Evolutionary conservation across 2,797 vertebrate genomes (phyloP), one percentile per base, ranked within the genome.

Genomic region (Salmo trutta): DNA sequence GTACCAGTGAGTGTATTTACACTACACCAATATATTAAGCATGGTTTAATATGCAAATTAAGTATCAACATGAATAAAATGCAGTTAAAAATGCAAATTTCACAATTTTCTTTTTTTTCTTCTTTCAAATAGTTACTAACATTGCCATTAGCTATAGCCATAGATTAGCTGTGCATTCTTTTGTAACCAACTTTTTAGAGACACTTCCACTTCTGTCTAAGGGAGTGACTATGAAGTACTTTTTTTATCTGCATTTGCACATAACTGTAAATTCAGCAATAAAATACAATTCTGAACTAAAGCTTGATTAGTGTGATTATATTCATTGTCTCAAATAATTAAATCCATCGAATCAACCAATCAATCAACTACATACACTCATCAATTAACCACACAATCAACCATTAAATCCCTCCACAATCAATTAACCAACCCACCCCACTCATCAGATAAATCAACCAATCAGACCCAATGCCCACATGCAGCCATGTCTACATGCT

Each of bases 401-500:
- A 31, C 12, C 62, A 69, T 24, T 29, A 41, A 29, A 66, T 36
- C 5, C 75, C n/a, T 69, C 14, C 24, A 51, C 33, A 77, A 71
- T 1, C 51, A 24, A 29, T n/a, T 67, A 69, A 21, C 15, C 59
- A 31, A 64, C n/a, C 17, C 69, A 47, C 41, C 41, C 2, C 41
- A 59, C 19, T 8, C 0, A 21, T 59, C 56, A 75, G 16, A 75
- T 14, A 6, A 6, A 41, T 41, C 24, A 71, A 54, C 24, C n/a
- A 70, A 27, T 75, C 19, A 68, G 17, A 29, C 29, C 16, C n/a
- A 24, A 5, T 19, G n/a, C 33, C 59, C 12, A 5, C 27, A 66
- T 31, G 71, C 51, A 56, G 16, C 71, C 33, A 14, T 56, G 59
- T 70, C 68, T 70, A 54, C 41, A 70, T 64, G 27, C 75, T 70